phyloP scores from a whole-genome alignment of 2,113 vertebrate genomes.

The Pavo muticus region DNA sequence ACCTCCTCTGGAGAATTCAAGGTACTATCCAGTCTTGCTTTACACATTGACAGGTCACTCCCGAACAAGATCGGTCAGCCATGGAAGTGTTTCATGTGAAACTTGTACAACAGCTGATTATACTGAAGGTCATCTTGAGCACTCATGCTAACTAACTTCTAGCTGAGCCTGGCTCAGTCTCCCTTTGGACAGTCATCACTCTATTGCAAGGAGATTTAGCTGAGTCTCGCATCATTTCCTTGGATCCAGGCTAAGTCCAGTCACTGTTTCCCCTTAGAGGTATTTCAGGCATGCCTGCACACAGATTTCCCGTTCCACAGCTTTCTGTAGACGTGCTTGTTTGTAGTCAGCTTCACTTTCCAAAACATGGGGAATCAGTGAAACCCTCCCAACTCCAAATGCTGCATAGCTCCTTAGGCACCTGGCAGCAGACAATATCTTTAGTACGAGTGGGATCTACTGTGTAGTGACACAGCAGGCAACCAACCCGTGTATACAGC shows the following conservation, averaged over 20 bases:
- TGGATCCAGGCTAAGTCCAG: neutral
- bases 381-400: neutral
- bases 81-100: neutral
- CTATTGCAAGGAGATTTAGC: neutral
- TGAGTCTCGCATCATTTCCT: neutral
- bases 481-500: neutral
- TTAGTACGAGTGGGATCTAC: neutral
- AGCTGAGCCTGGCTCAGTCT: neutral
- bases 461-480: neutral
- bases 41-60: constrained; percentile 60
- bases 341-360: neutral
- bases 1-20: constrained; percentile 56
- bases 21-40: constrained; percentile 46
- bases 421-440: neutral
- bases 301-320: neutral
- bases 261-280: neutral
- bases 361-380: neutral
- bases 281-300: neutral
- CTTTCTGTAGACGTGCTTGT: neutral
- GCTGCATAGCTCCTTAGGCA: neutral
- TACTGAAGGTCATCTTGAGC: neutral
- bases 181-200: neutral
- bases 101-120: neutral
- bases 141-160: neutral
- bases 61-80: neutral